Base-by-base conservation (phyloP, 2,113 vertebrate genomes). In the Ancistrus triradiatus region DNA sequence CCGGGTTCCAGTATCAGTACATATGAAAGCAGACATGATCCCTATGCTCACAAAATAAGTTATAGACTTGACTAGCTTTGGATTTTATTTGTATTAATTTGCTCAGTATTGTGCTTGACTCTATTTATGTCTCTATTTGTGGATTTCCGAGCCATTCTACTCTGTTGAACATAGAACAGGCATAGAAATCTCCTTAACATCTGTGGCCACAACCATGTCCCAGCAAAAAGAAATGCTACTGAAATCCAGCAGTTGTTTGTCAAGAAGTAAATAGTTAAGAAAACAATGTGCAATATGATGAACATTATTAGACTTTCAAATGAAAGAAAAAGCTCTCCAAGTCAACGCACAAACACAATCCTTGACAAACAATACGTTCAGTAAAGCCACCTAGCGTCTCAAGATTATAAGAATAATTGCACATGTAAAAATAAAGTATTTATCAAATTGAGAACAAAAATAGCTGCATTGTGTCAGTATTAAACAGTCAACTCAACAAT, bases 21-120 rank as follows among this genome's bases (percentile, higher is more conserved):
- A 11, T 37, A 11, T 37, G 35, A 11, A n/a, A n/a, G n/a, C n/a
- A n/a, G n/a, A n/a, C n/a, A n/a, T n/a, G n/a, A n/a, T n/a, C n/a
- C n/a, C n/a, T n/a, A n/a, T n/a, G n/a, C n/a, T n/a, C n/a, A n/a
- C n/a, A n/a, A n/a, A n/a, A n/a, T n/a, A n/a, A n/a, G n/a, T n/a
- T n/a, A n/a, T n/a, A n/a, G n/a, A n/a, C n/a, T n/a, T n/a, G n/a
- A n/a, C n/a, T n/a, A 37, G 9, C 56, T n/a, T 49, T 49, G 13
- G 5, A 6, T 24, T 68, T 48, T 44, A 62, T 73, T 56, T 57
- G 51, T 56, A 63, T 69, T 31, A 35, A 61, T 69, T 27, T 59
- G 19, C 38, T 51, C 18, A 52, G 63, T n/a, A 28, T 51, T 43
- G 22, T 52, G 6, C 47, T 55, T 56, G 7, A n/a, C n/a, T n/a